phyloP scores from a whole-genome alignment of 2,113 vertebrate genomes.

The Dascyllus trimaculatus region DNA sequence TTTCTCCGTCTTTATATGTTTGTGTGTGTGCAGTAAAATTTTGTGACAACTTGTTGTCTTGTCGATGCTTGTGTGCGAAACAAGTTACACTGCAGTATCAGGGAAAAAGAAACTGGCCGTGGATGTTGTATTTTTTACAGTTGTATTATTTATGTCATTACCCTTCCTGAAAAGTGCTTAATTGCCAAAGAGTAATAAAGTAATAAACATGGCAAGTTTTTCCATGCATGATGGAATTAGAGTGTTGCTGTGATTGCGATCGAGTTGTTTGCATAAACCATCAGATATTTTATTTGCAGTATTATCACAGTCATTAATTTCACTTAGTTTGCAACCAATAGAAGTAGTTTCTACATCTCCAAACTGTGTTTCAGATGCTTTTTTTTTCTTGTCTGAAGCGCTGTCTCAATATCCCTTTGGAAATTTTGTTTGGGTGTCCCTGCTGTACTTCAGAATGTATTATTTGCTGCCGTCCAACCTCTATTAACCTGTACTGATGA shows the following conservation, averaged over 20 bases:
- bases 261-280: too few relatives aligned
- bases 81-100: not conserved
- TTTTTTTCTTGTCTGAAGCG: not conserved
- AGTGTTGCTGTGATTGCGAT: too few relatives aligned
- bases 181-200: too few relatives aligned
- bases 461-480: not conserved
- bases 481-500: slow-evolving; percentile 19
- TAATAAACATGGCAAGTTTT: too few relatives aligned
- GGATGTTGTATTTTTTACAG: not conserved
- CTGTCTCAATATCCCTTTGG: too few relatives aligned
- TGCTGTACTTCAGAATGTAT: slow-evolving; percentile 1
- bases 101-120: not conserved
- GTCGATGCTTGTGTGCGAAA: not conserved
- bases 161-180: too few relatives aligned
- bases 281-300: too few relatives aligned
- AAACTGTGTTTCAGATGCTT: not conserved
- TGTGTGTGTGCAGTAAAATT: too few relatives aligned
- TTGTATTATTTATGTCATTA: not conserved
- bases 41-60: not conserved
- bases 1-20: too few relatives aligned
- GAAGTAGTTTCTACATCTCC: not conserved
- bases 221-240: too few relatives aligned
- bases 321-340: too few relatives aligned
- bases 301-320: too few relatives aligned
- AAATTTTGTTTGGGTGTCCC: not conserved